Evolutionary conservation across 2,797 vertebrate species (phyloP), one percentile per base, ranked within the genome.

Genomic region (Phalanger gymnotis): DNA sequence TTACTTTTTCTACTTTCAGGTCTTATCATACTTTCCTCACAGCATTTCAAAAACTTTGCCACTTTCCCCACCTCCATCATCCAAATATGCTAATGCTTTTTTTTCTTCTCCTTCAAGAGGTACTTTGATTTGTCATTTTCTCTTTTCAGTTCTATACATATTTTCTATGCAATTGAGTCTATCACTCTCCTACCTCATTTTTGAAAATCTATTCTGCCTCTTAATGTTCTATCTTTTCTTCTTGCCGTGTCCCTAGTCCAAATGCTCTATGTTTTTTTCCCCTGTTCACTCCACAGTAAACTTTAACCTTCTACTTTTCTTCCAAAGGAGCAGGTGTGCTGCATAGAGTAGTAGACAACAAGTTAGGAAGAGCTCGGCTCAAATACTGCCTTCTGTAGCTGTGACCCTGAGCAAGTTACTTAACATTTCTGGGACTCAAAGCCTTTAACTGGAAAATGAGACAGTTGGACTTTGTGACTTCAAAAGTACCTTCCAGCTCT

Each of bases 1-100:
- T 90, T 90, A 53, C 14, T 5, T 58, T 95, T 95, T 96, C 30
- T 51, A 53, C 51, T 90, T 95, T 34, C 19, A 94, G 12, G 1
- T 6, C 27, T 95, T 91, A 73, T 31, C 91, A 96, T 53, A 94
- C 40, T 56, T 96, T 95, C 91, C 5, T 90, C 27, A 66, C 93
- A 92, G 95, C 1, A 55, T 14, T 95, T 91, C 47, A 93, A 73
- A 95, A 92, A 66, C 31, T 92, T 28, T 90, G 16, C 19, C 66
- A 25, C 54, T 95, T 73, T 11, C n/a, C 94, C 92, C 91, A 16
- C 58, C 96, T 31, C 5, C 6, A 61, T 95, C 11, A 92, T 54
- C 54, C 91, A 93, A 54, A 40, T 87, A 1, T 87, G 57, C 93
- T 4, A 81, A 5, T 53, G 25, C 7, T 40, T 0, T 30, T 27